These are phyloP conservation scores for Pelusios castaneus DNA, from an alignment of 2,113 vertebrate species.

Conservation along the genomic window DNA sequence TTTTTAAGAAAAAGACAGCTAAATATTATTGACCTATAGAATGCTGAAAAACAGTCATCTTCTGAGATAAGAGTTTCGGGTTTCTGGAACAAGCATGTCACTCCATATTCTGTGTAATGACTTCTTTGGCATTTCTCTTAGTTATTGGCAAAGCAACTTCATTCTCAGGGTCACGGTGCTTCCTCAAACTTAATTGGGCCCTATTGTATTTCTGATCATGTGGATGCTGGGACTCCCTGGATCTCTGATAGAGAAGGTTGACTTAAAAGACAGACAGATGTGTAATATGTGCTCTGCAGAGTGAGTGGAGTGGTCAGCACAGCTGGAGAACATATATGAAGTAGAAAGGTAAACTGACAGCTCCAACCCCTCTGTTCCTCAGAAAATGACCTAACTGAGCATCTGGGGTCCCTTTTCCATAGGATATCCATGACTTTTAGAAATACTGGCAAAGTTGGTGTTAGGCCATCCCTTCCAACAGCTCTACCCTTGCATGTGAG, in stretches of 20 bases:
- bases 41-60: not conserved
- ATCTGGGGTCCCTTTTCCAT: not conserved
- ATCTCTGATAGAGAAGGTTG: not conserved
- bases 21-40: not conserved
- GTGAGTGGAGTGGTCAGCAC: not conserved
- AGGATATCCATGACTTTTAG: not conserved
- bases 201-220: not conserved
- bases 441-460: rapidly evolving
- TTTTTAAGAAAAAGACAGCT: not conserved
- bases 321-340: not conserved
- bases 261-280: not conserved
- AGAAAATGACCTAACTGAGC: not conserved
- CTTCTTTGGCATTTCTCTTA: not conserved
- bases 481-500: rapidly evolving
- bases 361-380: not conserved
- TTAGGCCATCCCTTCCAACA: not conserved
- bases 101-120: not conserved
- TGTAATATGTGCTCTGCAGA: not conserved
- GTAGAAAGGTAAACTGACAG: not conserved
- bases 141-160: not conserved
- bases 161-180: not conserved
- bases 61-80: not conserved
- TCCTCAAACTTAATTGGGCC: not conserved
- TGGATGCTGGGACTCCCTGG: not conserved
- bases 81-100: not conserved